phyloP scores from a whole-genome alignment of 2,113 vertebrate genomes.

The Scomber colias region DNA sequence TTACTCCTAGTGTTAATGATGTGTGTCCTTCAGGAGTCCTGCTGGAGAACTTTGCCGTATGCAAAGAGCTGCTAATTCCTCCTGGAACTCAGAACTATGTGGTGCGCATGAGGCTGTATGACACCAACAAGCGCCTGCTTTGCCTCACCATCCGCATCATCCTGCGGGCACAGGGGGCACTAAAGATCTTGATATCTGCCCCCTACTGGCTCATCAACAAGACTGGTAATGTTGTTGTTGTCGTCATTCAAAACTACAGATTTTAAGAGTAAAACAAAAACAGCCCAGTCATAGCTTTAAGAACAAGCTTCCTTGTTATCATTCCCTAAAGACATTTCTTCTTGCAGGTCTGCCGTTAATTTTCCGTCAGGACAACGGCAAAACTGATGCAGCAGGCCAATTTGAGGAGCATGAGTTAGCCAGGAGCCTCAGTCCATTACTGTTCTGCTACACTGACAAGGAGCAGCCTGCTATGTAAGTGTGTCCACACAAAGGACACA shows the following conservation, averaged over 20 bases:
- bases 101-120: slow-evolving; percentile 95
- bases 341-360: slow-evolving; percentile 93
- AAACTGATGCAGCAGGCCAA: slow-evolving; percentile 93
- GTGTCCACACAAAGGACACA: not conserved
- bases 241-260: not conserved
- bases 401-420: slow-evolving; percentile 98
- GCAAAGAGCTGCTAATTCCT: slow-evolving; percentile 97
- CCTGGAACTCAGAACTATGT: slow-evolving; percentile 97
- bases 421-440: slow-evolving; percentile 94
- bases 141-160: slow-evolving; percentile 95
- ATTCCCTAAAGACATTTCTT: slow-evolving; percentile 3
- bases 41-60: slow-evolving; percentile 92
- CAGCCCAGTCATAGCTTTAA: not conserved
- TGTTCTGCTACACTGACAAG: slow-evolving; percentile 98
- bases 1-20: not conserved
- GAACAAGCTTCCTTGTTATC: not conserved
- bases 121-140: slow-evolving; percentile 89
- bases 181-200: slow-evolving; percentile 94
- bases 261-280: not conserved
- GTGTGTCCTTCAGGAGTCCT: slow-evolving; percentile 85
- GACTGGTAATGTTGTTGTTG: slow-evolving; percentile 85
- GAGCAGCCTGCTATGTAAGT: slow-evolving; percentile 96
- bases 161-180: slow-evolving; percentile 92
- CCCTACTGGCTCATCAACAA: slow-evolving; percentile 98
- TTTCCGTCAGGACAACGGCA: slow-evolving; percentile 97